A percentile compares a stretch with the other conserved stretches of the same genome.
Evolutionary conservation across 2,113 vertebrate genomes (phyloP).

Genomic region (Felis catus): F.catus_Fca126_mat1.0 CM031412.1:75634501-75635000

Average conservation of each 20-base stretch:
- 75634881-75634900: background rate
- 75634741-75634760: no score
- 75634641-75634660: background rate
- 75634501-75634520: background rate
- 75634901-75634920: background rate
- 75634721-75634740: background rate
- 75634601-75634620: background rate
- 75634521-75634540: background rate
- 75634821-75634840: background rate
- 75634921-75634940: background rate
- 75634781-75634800: background rate
- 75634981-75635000: background rate
- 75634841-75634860: background rate
- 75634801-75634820: background rate
- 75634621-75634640: background rate
- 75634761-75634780: background rate
- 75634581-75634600: background rate
- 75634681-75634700: background rate
- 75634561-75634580: accelerated
- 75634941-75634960: background rate
- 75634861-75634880: background rate
- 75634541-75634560: background rate
- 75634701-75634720: background rate
- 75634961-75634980: background rate
- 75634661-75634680: background rate